Percentiles rank a stretch among this genome's conserved stretches.
phyloP scores from a whole-genome alignment of 2,797 vertebrate genomes.

The Sardinella longiceps region DNA sequence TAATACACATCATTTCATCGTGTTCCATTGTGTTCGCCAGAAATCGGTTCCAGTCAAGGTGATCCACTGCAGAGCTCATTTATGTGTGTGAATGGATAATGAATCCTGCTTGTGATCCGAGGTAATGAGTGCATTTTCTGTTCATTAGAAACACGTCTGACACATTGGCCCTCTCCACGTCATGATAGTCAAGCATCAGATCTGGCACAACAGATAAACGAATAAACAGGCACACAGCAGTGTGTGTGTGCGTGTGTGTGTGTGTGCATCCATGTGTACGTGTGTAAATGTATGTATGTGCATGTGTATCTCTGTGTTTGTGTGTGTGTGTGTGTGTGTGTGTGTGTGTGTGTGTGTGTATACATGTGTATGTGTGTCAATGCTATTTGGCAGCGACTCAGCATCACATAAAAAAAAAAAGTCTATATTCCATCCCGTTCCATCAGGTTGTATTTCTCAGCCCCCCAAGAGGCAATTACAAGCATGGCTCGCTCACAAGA shows the following conservation, averaged over 20 bases:
- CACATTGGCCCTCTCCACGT: constrained; percentile 59
- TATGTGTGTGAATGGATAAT: constrained; percentile 16
- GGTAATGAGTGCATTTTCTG: constrained; percentile 61
- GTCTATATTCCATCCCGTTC: constrained; percentile 13
- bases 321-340: not conserved
- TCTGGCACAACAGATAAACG: constrained; percentile 41
- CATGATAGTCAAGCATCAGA: constrained; percentile 55
- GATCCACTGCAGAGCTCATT: not conserved
- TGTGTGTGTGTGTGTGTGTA: not conserved
- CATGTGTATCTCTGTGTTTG: not conserved
- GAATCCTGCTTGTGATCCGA: constrained; percentile 53
- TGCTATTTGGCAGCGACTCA: not conserved
- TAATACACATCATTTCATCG: constrained; percentile 51
- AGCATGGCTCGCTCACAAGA: constrained; percentile 25
- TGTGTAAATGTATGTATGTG: not conserved
- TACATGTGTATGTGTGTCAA: not conserved
- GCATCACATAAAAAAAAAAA: constrained; percentile 33
- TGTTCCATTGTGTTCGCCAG: constrained; percentile 50
- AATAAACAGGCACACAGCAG: constrained; percentile 36
- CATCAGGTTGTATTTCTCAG: not conserved
- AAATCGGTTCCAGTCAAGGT: not conserved
- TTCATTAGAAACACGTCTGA: constrained; percentile 61
- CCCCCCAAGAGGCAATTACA: constrained; percentile 42
- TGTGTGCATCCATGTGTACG: not conserved
- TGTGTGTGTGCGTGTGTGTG: not conserved